Base-by-base conservation (phyloP, 2,113 vertebrate genomes). In the Tachysurus fulvidraco region DNA sequence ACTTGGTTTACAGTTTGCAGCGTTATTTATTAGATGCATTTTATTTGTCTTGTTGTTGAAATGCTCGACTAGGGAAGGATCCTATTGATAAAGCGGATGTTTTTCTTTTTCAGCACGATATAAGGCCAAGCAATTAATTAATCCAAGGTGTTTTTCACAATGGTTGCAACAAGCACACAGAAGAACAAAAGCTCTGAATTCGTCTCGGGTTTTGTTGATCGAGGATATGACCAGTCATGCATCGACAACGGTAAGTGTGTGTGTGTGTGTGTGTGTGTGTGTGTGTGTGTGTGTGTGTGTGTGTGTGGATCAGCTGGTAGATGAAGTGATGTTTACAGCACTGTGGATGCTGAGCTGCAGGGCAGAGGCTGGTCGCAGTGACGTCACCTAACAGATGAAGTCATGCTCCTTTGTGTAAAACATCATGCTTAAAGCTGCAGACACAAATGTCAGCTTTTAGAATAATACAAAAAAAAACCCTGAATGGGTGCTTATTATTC, bases 171-270 rank as follows among this genome's bases (percentile, higher is more conserved):
- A n/a, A 94, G 93, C 93, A 92, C 86, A 30, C 54, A 96, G 83
- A 95, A 92, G 62, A 87, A 88, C 87, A 95, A 94, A 91, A 94
- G 89, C 88, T 67, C 91, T 54, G 93, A 93, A 21, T 91, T 89
- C 0, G n/a, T 93, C 74, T 94, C 86, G 0, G 94, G 94, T n/a
- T 44, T 92, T 84, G 64, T 91, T 50, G 92, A 92, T 57, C 83
- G 87, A 59, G 92, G 92, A 85, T 94, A 90, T 64, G 92, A 94
- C 57, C 92, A 91, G 21, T 88, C 91, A 17, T 93, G 88, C 88
- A 92, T 95, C 19, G 95, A 94, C 25, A 95, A 95, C 93, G 94
- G 96, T 96, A 88, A 74, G n/a, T n/a, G n/a, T n/a, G n/a, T 84
- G n/a, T 41, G 44, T 54, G 0, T 30, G 21, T 60, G 36, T 36